Conservation (phyloP, 2,888 invertebrate species). For the Eupeodes latifasciatus region DNA sequence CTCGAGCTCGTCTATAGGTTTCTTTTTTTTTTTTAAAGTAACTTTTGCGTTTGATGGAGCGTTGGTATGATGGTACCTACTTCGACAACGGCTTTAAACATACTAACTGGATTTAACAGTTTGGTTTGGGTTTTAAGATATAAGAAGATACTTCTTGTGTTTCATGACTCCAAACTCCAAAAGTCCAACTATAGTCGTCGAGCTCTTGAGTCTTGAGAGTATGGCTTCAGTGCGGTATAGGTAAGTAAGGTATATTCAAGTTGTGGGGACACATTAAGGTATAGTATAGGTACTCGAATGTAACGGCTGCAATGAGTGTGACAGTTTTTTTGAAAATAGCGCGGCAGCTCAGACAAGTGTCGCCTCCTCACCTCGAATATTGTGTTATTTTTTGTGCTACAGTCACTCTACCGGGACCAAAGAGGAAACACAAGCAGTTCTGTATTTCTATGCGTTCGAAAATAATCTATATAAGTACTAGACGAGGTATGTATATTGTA, state of each 20-base stretch:
- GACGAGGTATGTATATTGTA: no score
- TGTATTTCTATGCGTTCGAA: slow-evolving; percentile 9
- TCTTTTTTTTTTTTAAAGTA: not conserved
- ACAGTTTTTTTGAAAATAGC: slow-evolving; percentile 40
- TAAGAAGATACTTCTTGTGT: slow-evolving; percentile 64
- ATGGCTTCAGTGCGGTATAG: slow-evolving; percentile 49
- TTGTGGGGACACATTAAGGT: slow-evolving; percentile 10
- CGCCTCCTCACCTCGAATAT: slow-evolving; percentile 67
- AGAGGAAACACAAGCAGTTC: slow-evolving; percentile 49
- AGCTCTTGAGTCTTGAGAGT: slow-evolving; percentile 42
- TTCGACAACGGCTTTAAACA: slow-evolving; percentile 60
- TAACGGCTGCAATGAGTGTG: slow-evolving; percentile 71
- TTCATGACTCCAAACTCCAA: slow-evolving; percentile 32
- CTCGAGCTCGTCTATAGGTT: not conserved
- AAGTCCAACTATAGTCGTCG: not conserved
- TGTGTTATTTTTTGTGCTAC: slow-evolving; percentile 1
- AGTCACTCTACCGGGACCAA: slow-evolving; percentile 57
- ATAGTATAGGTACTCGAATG: slow-evolving; percentile 48
- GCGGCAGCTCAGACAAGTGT: slow-evolving; percentile 37
- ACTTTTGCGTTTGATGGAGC: not conserved
- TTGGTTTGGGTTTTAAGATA: slow-evolving; percentile 69
- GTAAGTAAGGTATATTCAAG: not conserved
- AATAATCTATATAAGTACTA: not conserved
- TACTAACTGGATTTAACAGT: slow-evolving; percentile 60
- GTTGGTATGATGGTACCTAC: slow-evolving; percentile 41